Evolutionary conservation across 1,140 invertebrate species (phyloP), one percentile per base, ranked within the genome.

Genomic region (Arctopsyche grandis): DNA sequence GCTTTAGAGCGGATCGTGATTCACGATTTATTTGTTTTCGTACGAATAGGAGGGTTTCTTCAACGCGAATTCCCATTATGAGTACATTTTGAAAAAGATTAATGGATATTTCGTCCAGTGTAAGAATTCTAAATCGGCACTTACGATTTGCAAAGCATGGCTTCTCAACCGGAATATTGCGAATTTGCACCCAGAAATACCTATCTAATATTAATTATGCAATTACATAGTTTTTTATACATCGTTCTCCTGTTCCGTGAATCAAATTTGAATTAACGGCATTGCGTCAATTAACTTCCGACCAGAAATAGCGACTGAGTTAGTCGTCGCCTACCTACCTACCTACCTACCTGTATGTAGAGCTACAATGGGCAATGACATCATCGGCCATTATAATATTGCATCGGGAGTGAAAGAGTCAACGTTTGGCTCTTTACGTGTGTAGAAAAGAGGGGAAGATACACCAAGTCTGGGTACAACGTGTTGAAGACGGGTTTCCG

Each of bases 401-500:
- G 46, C 71, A 75, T 75, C 44, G 24, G 7, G 24, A 58, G 71
- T 14, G 71, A 75, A 46, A 71, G 69, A 46, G 38, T 9, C n/a
- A 16, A 10, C 21, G 9, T 5, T 44, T 3, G 1, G 5, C 14
- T 5, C 10, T 71, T 16, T 22, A 16, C 43, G 9, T 21, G n/a
- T 44, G 38, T 46, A 24, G 66, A 69, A 29, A 0, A 38, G 9
- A 70, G 71, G 24, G 19, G 19, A 48, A 75, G 26, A 56, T 16
- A 24, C 19, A 19, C 21, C 12, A 16, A 29, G 38, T 16, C 44
- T 16, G 44, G 44, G 60, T 22, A 66, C 60, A 22, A 71, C 69
- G 38, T 71, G 38, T 46, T 16, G 69, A 48, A 58, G 71, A 75
- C 75, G 24, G 75, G 75, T 63, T 77, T 77, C 63, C 75, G 63